Evolutionary conservation across 2,888 invertebrate genomes (phyloP).

Genomic region (Epistrophe grossulariae): DNA sequence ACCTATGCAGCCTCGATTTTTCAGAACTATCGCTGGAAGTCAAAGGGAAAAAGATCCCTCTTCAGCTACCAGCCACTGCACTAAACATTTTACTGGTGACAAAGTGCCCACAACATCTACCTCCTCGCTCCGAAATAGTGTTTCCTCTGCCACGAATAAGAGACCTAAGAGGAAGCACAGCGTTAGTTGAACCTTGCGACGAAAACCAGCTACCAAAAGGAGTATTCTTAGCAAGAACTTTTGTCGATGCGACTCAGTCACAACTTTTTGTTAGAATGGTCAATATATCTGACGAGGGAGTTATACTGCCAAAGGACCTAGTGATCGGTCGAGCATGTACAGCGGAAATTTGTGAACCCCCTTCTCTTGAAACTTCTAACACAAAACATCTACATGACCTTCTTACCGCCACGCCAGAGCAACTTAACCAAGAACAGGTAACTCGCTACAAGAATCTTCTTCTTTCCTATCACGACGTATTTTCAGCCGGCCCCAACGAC

Average conservation of each 20-base stretch:
- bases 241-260: background rate
- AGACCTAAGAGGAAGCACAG: background rate
- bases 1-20: background rate
- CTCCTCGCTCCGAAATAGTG: background rate
- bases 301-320: background rate
- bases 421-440: background rate
- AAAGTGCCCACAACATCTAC: background rate
- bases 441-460: background rate
- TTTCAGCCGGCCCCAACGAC: background rate
- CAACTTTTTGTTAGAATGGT: background rate
- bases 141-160: background rate
- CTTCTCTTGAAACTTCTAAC: no score
- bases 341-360: background rate
- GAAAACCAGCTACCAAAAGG: background rate
- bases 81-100: background rate
- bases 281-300: background rate
- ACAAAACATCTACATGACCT: background rate
- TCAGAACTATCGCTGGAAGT: background rate
- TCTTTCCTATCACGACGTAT: background rate
- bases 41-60: background rate
- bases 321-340: background rate
- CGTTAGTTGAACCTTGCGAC: background rate
- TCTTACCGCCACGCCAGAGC: background rate
- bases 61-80: background rate
- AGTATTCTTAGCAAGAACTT: background rate